Base-by-base conservation (phyloP, 2,888 invertebrate genomes). In the Melanophora roralis region DNA sequence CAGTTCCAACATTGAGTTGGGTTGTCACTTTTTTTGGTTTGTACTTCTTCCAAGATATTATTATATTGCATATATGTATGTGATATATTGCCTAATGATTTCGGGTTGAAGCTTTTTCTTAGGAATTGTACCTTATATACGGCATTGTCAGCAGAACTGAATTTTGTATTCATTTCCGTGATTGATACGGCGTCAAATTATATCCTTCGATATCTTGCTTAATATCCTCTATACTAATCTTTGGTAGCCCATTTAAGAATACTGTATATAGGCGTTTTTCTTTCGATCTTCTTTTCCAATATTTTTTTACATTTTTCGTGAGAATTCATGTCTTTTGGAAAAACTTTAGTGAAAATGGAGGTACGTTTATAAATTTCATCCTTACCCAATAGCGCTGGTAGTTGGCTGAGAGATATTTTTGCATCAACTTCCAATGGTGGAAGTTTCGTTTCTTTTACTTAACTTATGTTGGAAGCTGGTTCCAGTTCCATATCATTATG, bases 311-410 rank as follows among this genome's bases (percentile, higher is more conserved):
- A 60, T 6, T 59, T 59, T 21, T 75, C 68, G 14, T 43, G 60
- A 34, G 7, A n/a, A 1, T 59, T 60, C 2, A 14, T 14, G 12
- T 4, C 60, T 45, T 16, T 40, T 9, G 67, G 60, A 45, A 68
- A 75, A 34, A 55, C 16, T 21, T 68, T 74, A 12, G 71, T 71
- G 32, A 51, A 59, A 12, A 74, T 74, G 9, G 57, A 49, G 14
- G 59, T 74, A 12, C 59, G 57, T 51, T 59, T 67, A n/a, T 69
- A 67, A 36, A 65, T 7, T n/a, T n/a, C n/a, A n/a, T n/a, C n/a
- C n/a, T 49, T 21, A 43, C n/a, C 71, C 53, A 71, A 32, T 34
- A 60, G 6, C 11, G n/a, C 21, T 53, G 40, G 51, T 12, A 71
- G 32, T 3, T 49, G 19, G 1, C 16, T 49, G 6, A 71, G 51